These are phyloP conservation scores for Myotis yumanensis DNA, from an alignment of 2,113 vertebrate species.

Conservation along the genomic window DNA sequence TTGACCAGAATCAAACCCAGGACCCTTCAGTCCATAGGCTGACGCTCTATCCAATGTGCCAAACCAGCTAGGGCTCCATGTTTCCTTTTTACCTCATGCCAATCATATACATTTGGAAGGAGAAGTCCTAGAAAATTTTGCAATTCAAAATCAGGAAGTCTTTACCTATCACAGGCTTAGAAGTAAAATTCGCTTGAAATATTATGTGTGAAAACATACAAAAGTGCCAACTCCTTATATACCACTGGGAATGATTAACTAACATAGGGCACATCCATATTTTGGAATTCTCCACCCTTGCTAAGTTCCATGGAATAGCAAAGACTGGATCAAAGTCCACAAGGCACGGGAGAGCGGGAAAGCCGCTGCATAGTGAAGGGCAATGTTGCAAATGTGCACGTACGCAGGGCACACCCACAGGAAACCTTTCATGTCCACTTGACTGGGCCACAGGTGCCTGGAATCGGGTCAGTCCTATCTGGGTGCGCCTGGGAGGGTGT, in stretches of 20 bases:
- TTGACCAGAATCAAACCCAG: too few relatives aligned
- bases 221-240: neutral
- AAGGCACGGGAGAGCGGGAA: neutral
- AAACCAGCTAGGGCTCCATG: too few relatives aligned
- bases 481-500: neutral
- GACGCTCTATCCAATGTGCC: too few relatives aligned
- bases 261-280: too few relatives aligned
- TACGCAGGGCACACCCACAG: neutral
- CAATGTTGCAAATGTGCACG: fast-evolving
- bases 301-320: neutral
- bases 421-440: neutral
- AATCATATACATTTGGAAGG: neutral
- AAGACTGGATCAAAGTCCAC: neutral
- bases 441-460: neutral
- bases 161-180: neutral
- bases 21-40: too few relatives aligned
- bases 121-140: neutral
- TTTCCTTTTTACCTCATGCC: neutral
- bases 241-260: neutral
- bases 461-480: neutral
- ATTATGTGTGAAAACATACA: neutral
- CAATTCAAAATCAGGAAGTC: neutral
- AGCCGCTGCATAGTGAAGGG: neutral
- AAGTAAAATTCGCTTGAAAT: neutral
- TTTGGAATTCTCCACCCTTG: neutral